phyloP scores from a whole-genome alignment of 2,113 vertebrate genomes.

The Clarias gariepinus region DNA sequence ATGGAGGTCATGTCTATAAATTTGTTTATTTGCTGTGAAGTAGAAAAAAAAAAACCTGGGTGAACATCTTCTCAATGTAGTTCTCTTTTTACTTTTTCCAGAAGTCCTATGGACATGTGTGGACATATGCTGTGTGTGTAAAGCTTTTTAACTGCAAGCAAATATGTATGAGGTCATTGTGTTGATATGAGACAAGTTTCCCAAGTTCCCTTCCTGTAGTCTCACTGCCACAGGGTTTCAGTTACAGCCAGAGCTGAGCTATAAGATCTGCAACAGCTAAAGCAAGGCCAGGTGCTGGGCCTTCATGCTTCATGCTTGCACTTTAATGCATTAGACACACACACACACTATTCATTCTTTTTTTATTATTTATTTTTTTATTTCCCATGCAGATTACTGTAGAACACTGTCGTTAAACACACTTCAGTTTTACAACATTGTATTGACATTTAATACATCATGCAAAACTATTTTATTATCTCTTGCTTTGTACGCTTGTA shows the following conservation, averaged over 20 bases:
- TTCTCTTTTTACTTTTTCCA: too few relatives aligned
- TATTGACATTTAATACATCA: neutral
- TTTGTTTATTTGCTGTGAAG: too few relatives aligned
- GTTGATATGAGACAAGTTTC: constrained; percentile 24
- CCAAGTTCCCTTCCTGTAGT: constrained; percentile 29
- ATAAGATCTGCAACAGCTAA: constrained; percentile 48
- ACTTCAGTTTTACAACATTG: neutral
- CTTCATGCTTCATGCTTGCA: constrained; percentile 64
- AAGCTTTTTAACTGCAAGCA: neutral
- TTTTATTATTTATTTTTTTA: too few relatives aligned
- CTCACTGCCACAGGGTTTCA: constrained; percentile 22
- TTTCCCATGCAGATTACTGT: constrained; percentile 27
- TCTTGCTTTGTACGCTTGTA: neutral
- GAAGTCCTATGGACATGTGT: neutral
- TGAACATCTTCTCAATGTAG: too few relatives aligned
- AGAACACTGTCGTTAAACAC: neutral
- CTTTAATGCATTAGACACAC: constrained; percentile 68
- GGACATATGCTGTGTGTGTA: neutral
- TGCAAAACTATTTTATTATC: neutral
- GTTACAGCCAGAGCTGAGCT: constrained; percentile 29
- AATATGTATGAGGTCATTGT: constrained; percentile 39
- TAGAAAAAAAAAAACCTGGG: too few relatives aligned
- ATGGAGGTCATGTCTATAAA: too few relatives aligned
- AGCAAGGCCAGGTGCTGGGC: constrained; percentile 66
- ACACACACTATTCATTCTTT: neutral